phyloP scores from a whole-genome alignment of 2,888 invertebrate genomes.

The Chrysolina haemoptera region DNA sequence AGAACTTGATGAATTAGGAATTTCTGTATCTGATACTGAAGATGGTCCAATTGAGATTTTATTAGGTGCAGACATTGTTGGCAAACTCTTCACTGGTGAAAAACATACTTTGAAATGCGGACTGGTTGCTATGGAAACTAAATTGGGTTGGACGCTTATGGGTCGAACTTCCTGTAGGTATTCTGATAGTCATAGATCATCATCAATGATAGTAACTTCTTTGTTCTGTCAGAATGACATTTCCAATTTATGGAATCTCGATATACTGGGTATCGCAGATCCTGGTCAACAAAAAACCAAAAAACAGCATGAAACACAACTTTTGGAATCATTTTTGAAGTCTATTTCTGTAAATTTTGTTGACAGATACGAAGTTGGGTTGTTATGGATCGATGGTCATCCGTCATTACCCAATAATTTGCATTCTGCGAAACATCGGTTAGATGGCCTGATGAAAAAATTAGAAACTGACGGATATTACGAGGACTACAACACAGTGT shows the following conservation, averaged over 20 bases:
- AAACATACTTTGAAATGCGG: conserved; percentile 4
- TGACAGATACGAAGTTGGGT: conserved; percentile 54
- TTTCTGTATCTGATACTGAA: conserved; percentile 12
- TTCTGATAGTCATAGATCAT: not conserved
- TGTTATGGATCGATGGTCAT: conserved; percentile 60
- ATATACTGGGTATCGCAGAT: conserved; percentile 8
- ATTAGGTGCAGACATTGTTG: conserved; percentile 10
- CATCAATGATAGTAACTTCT: conserved; percentile 3
- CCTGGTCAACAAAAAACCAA: not conserved
- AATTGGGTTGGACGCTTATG: conserved; percentile 20
- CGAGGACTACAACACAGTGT: conserved; percentile 1
- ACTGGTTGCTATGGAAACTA: conserved; percentile 1
- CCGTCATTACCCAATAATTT: conserved; percentile 54
- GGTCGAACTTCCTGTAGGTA: not conserved
- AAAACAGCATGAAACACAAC: not conserved
- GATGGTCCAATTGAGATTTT: conserved; percentile 16
- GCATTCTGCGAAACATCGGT: not conserved
- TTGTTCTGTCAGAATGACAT: conserved; percentile 18
- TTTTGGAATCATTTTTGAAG: not conserved
- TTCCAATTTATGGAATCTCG: conserved; percentile 9
- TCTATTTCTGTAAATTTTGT: conserved; percentile 5
- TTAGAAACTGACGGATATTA: conserved; percentile 9
- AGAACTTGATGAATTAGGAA: conserved; percentile 2
- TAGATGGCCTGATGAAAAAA: conserved; percentile 19
- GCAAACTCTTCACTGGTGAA: not conserved